Evolutionary conservation across 2,113 vertebrate species (phyloP).

Genomic region (Nycticryphes semicollaris): DNA sequence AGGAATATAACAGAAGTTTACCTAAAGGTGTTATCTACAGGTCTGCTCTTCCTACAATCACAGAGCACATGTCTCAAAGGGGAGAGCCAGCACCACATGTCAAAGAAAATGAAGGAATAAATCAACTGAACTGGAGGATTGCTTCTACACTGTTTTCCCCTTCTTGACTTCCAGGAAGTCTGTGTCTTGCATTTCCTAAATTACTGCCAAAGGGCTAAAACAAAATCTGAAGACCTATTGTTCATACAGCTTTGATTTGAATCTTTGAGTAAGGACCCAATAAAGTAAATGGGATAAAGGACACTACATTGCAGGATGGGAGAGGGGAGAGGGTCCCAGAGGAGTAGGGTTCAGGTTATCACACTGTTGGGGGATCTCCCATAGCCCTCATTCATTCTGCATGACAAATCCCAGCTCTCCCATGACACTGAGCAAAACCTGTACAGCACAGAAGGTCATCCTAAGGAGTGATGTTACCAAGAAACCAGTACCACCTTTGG

Average conservation of each 20-base stretch:
- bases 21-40: background rate
- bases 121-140: background rate
- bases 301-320: background rate
- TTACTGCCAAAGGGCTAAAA: background rate
- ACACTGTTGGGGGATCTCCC: background rate
- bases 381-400: background rate
- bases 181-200: background rate
- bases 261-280: background rate
- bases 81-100: background rate
- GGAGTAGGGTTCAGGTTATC: background rate
- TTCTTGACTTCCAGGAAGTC: background rate
- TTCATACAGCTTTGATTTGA: rapidly evolving
- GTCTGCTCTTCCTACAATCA: background rate
- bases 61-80: rapidly evolving
- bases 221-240: background rate
- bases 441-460: background rate
- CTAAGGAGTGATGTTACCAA: background rate
- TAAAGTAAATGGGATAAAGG: background rate
- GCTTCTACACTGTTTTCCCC: background rate
- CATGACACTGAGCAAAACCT: no score
- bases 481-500: background rate
- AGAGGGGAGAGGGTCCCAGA: background rate
- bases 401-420: background rate
- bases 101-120: background rate
- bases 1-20: background rate